These are phyloP conservation scores for Notodonta ziczac DNA, from an alignment of 2,888 invertebrate species.

Conservation along the genomic window DNA sequence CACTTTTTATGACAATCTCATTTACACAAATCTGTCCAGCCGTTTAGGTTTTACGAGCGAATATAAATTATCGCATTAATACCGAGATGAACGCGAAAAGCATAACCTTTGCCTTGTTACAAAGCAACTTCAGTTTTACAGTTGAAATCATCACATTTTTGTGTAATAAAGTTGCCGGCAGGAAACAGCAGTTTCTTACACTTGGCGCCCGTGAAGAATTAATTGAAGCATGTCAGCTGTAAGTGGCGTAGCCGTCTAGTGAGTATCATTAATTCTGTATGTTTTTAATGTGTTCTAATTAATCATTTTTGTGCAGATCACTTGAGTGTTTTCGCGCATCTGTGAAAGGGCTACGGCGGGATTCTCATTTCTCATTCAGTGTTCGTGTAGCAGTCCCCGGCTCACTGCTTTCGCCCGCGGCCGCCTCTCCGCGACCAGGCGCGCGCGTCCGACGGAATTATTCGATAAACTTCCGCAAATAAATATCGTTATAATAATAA, in stretches of 20 bases:
- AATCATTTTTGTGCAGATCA: background rate
- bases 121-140: background rate
- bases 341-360: slow-evolving; percentile 53
- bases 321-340: slow-evolving; percentile 36
- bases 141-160: background rate
- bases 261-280: background rate
- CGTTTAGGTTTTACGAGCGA: slow-evolving; percentile 1
- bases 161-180: background rate
- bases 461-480: slow-evolving; percentile 25
- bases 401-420: slow-evolving; percentile 39
- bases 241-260: background rate
- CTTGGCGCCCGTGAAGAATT: slow-evolving; percentile 1
- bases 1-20: slow-evolving; percentile 1
- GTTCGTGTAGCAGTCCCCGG: slow-evolving; percentile 49
- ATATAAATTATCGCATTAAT: background rate
- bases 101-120: background rate
- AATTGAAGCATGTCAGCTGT: background rate
- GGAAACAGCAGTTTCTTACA: background rate
- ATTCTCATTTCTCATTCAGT: slow-evolving; percentile 56
- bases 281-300: slow-evolving; percentile 6
- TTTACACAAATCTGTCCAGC: slow-evolving; percentile 5
- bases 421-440: slow-evolving; percentile 19
- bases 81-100: background rate
- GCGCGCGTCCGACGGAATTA: slow-evolving; percentile 11
- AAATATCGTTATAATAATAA: background rate